Evolutionary conservation across 2,797 vertebrate species (phyloP).

Genomic region (Typhlichthys subterraneus): DNA sequence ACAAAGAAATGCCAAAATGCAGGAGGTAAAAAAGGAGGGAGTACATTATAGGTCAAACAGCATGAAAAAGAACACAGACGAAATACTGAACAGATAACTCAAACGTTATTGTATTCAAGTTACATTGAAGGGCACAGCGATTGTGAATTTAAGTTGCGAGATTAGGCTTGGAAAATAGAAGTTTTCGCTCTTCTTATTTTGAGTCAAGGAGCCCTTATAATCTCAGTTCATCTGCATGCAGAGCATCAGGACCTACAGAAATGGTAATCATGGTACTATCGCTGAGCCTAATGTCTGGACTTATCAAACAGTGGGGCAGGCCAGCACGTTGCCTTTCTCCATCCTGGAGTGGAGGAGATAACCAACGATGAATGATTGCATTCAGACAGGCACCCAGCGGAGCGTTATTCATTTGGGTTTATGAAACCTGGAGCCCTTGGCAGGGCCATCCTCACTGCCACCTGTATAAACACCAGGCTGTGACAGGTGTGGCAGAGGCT

Average conservation of each 20-base stretch:
- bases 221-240: slow-evolving; percentile 74
- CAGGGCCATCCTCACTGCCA: slow-evolving; percentile 60
- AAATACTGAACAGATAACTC: slow-evolving; percentile 31
- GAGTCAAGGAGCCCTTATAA: slow-evolving; percentile 65
- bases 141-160: slow-evolving; percentile 21
- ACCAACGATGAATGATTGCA: slow-evolving; percentile 74
- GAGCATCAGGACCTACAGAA: slow-evolving; percentile 54
- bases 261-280: slow-evolving; percentile 71
- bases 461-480: slow-evolving; percentile 56
- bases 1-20: slow-evolving; percentile 17
- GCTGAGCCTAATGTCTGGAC: slow-evolving; percentile 64
- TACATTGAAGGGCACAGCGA: slow-evolving; percentile 39
- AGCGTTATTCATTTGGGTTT: slow-evolving; percentile 26
- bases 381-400: slow-evolving; percentile 65
- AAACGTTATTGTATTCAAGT: slow-evolving; percentile 57
- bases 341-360: slow-evolving; percentile 69
- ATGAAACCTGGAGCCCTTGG: slow-evolving; percentile 52
- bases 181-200: slow-evolving; percentile 47
- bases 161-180: slow-evolving; percentile 42
- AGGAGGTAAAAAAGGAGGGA: slow-evolving; percentile 38
- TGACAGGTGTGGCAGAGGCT: slow-evolving; percentile 60
- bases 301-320: slow-evolving; percentile 65
- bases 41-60: slow-evolving; percentile 4
- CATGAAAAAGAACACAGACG: slow-evolving; percentile 10
- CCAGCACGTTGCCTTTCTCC: slow-evolving; percentile 49